Evolutionary conservation across 2,113 vertebrate species (phyloP), one percentile per base, ranked within the genome.

Genomic region (Boleophthalmus pectinirostris): DNA sequence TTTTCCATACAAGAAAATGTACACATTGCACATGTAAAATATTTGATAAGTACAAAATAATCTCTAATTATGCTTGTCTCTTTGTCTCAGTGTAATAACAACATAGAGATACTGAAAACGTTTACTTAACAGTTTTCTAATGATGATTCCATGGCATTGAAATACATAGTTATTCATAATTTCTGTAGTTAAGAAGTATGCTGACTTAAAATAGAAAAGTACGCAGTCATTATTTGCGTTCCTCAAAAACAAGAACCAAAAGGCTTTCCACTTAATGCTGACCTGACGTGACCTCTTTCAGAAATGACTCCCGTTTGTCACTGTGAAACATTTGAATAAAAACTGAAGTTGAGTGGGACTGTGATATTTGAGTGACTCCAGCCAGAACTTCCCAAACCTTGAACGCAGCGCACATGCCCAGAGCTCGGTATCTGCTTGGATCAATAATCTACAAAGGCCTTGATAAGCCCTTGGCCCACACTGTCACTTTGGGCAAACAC

Each of bases 381-480:
- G 25, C 77, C 89, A 85, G 85, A 86, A 56, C 73, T 82, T 82
- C 78, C 83, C 23, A 38, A 85, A 82, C 75, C 78, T 72, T 64
- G 24, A 72, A 73, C 74, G 10, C 9, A 8, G 69, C 64, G 64
- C 81, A 68, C 60, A 58, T 67, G 56, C 56, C 73, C 21, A 82
- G 78, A 71, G 82, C 83, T 84, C 83, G 72, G 14, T 91, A 91
- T 92, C 87, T 87, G 80, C 74, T 79, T 82, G 49, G 79, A 92
- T 91, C 90, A 86, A 92, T 92, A 88, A 90, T 91, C 90, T 91
- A 91, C 91, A 89, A 92, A 90, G 90, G 84, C 82, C 89, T 88
- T 78, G 89, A 90, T 92, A 90, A 91, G 84, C 87, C 68, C 84
- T 87, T 87, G 84, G 90, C 72, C 85, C 69, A 43, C 80, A 84